These are phyloP conservation scores for Eupithecia abbreviata DNA, from an alignment of 2,888 invertebrate genomes.

Conservation along the genomic window DNA sequence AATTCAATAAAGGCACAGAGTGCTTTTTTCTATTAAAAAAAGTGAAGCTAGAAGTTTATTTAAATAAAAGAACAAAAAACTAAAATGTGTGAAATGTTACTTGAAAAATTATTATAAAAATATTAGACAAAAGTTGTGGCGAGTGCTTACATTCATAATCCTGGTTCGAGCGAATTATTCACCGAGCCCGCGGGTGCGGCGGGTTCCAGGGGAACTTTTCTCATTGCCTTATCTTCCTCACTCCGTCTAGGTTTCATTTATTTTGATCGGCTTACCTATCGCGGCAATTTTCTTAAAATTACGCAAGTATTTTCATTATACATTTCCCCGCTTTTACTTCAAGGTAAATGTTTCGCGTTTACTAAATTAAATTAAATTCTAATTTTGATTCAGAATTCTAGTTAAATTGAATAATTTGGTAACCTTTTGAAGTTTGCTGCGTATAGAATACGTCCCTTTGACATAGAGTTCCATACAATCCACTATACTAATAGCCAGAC, in stretches of 20 bases:
- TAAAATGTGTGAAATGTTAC: neutral
- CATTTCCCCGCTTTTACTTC: neutral
- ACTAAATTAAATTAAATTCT: neutral
- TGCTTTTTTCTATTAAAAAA: too few relatives aligned
- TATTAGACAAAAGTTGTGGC: conserved; percentile 7
- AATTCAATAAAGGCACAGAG: too few relatives aligned
- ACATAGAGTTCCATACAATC: neutral
- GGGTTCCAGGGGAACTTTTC: conserved; percentile 27
- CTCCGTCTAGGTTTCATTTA: conserved; percentile 25
- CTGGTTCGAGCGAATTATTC: neutral
- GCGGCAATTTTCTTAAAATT: conserved; percentile 22
- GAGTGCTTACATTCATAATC: neutral
- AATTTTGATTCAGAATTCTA: neutral
- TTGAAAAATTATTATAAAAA: conserved; percentile 1
- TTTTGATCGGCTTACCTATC: conserved; percentile 36
- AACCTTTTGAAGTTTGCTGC: neutral
- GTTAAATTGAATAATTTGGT: neutral
- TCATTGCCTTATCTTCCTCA: conserved; percentile 37
- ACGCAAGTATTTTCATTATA: neutral
- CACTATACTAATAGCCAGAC: neutral
- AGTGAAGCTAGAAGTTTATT: neutral
- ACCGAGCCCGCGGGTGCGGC: neutral
- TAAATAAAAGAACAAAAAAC: neutral
- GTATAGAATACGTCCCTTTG: neutral
- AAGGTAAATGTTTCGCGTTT: conserved; percentile 4